Evolutionary conservation across 1,140 invertebrate genomes (phyloP), one percentile per base, ranked within the genome.

Genomic region (Ladona fulva): DNA sequence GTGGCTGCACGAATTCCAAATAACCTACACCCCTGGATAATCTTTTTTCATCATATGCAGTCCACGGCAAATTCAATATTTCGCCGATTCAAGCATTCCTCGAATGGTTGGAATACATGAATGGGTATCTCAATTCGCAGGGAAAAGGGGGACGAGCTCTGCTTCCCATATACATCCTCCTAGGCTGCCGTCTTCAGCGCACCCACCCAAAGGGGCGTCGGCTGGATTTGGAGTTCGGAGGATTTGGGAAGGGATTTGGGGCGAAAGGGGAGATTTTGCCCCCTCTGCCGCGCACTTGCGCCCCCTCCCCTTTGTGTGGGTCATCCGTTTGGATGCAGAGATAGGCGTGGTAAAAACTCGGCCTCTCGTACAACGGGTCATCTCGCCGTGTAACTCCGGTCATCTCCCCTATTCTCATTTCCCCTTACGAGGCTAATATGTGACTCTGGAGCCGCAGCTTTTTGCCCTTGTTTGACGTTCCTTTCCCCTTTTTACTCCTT

Each of bases 51-150:
- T 66, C 52, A 22, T 66, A 66, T 66, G 52, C 52, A 66, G 52
- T 66, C 52, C 52, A 66, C 52, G 52, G 52, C 52, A 66, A 66
- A 66, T 66, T 66, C 52, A 66, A 66, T 66, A 66, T 66, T 66
- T 66, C 52, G 52, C 52, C 52, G 52, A 66, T 66, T 66, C 52
- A 66, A 66, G 52, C 3, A 66, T 66, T 66, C 52, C 52, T 66
- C 52, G 52, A 66, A 66, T 66, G 52, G 52, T 66, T 66, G 52
- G 52, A 66, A 66, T 66, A 66, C 52, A 66, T 66, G 52, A 66
- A 66, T 66, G 52, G 52, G n/a, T 66, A 66, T 66, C 52, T 66
- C 52, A 66, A 66, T 66, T 66, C 52, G 52, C 1, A 3, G 52
- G 52, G n/a, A 66, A 19, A 22, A 37, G 8, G n/a, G n/a, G n/a